A percentile compares a stretch with the other conserved stretches of the same genome.
These are phyloP conservation scores for Pentalonia nigronervosa DNA, from an alignment of 1,140 invertebrate species.

Conservation along the genomic window DNA sequence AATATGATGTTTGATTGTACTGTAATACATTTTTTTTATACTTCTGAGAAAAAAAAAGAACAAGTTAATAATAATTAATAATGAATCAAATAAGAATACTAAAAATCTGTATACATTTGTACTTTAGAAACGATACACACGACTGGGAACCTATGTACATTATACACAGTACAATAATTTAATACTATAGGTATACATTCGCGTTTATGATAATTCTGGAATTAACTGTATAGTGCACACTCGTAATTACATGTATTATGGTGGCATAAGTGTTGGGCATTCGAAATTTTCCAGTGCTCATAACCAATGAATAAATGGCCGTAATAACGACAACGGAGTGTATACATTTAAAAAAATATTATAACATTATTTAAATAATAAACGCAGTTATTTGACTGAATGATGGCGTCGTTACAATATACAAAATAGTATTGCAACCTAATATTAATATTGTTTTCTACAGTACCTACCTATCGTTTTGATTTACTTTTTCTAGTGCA, in stretches of 20 bases:
- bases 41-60: neutral
- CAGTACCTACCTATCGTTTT: neutral
- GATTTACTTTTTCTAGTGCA: neutral
- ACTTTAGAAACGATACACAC: conserved; percentile 20
- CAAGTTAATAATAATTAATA: neutral
- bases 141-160: conserved; percentile 10
- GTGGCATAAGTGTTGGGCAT: neutral
- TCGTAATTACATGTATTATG: neutral
- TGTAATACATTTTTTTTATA: neutral
- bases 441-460: neutral
- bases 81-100: neutral
- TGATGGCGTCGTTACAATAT: neutral
- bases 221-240: conserved; percentile 20
- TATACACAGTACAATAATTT: neutral
- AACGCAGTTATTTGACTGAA: neutral
- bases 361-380: neutral
- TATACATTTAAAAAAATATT: neutral
- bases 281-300: neutral
- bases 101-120: neutral
- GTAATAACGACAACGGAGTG: neutral
- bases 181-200: neutral
- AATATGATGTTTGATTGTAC: neutral
- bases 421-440: neutral
- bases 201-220: neutral
- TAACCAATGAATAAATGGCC: neutral